These are phyloP conservation scores for Irena cyanogastra DNA, from an alignment of 2,113 vertebrate genomes.

Conservation along the genomic window DNA sequence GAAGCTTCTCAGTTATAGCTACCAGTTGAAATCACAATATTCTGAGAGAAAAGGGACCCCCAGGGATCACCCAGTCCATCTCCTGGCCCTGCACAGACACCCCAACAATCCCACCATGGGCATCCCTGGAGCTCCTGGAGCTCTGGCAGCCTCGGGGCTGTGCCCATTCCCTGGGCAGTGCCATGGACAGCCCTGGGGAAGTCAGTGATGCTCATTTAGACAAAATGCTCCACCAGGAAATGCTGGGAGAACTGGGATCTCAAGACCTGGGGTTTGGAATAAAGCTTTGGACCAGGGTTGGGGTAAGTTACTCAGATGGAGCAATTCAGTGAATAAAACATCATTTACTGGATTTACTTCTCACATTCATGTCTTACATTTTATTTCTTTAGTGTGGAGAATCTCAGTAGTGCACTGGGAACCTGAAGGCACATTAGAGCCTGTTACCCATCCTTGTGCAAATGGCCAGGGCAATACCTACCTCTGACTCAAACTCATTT, in stretches of 20 bases:
- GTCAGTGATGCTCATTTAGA: neutral
- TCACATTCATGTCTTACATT: neutral
- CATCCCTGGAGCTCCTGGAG: neutral
- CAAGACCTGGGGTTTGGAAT: neutral
- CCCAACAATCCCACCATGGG: neutral
- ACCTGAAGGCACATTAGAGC: neutral
- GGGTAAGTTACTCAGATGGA: neutral
- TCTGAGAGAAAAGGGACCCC: neutral
- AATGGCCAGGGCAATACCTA: neutral
- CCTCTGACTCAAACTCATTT: neutral
- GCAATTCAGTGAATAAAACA: neutral
- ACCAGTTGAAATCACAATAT: neutral
- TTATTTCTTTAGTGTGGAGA: neutral
- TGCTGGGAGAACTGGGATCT: neutral
- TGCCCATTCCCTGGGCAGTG: neutral
- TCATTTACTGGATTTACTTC: neutral
- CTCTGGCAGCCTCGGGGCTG: neutral
- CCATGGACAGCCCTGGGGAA: neutral
- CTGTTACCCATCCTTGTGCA: neutral
- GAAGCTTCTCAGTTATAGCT: neutral
- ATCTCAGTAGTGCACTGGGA: neutral
- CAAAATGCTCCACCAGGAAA: neutral
- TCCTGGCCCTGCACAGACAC: neutral
- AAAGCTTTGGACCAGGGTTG: neutral
- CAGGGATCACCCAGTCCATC: rapidly evolving